phyloP scores from a whole-genome alignment of 2,888 invertebrate species.

The Alentia gelatinosa region DNA sequence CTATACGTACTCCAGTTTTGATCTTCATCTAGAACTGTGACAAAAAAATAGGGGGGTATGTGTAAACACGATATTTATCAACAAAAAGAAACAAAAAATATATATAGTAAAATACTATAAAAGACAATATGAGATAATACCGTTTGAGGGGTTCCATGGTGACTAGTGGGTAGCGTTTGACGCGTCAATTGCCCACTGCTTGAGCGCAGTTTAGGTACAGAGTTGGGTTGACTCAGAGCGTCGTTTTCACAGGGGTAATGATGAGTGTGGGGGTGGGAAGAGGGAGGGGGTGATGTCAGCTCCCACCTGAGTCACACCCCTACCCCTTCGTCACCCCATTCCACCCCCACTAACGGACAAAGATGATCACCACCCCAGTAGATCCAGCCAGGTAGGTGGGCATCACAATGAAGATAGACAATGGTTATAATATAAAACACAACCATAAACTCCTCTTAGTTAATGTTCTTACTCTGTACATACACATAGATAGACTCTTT shows the following conservation, averaged over 20 bases:
- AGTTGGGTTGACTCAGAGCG: background rate
- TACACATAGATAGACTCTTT: background rate
- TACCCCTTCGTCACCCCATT: background rate
- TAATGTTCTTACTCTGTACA: background rate
- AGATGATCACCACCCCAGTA: background rate
- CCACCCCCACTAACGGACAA: slow-evolving; percentile 9
- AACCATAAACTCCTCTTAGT: background rate
- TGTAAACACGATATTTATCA: background rate
- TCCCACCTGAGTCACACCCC: slow-evolving; percentile 48
- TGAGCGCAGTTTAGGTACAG: background rate
- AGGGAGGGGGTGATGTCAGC: slow-evolving; percentile 38
- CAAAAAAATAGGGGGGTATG: background rate
- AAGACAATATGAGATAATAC: background rate
- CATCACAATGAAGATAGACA: background rate
- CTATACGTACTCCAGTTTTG: background rate
- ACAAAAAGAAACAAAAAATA: background rate
- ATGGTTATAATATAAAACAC: background rate
- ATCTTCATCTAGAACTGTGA: background rate
- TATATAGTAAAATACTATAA: background rate
- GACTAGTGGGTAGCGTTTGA: background rate
- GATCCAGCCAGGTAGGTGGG: background rate
- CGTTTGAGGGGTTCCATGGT: background rate
- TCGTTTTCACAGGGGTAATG: background rate
- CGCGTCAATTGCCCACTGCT: slow-evolving; percentile 19
- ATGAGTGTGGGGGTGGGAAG: background rate